Base-by-base conservation (phyloP, 2,113 vertebrate species). In the Gymnorhina tibicen region DNA sequence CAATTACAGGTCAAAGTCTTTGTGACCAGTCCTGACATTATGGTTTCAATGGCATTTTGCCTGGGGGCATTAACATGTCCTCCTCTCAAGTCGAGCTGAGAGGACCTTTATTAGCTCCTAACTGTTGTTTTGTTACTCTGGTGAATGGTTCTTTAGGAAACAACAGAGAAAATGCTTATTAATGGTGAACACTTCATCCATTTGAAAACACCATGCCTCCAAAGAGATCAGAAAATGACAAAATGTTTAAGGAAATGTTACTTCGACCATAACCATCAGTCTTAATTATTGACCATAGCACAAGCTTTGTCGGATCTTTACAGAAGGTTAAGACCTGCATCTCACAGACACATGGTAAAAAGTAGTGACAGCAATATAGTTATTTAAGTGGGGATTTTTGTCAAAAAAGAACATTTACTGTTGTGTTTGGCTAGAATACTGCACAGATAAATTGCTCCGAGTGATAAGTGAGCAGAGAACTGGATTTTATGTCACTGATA, bases 91-190 rank as follows among this genome's bases (percentile, higher is more conserved):
- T 73, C 18, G 37, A 94, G 89, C 93, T 95, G 60, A 93, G 72
- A 93, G 90, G 70, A 78, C 76, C 70, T 93, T 96, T 97, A 95
- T 95, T 95, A 97, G 88, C 79, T 82, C 27, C 42, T 95, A 90
- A 82, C 87, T 88, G 97, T 95, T 98, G 96, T 97, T 98, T 95
- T 95, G 89, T 92, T 96, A 94, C 97, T 97, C 91, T 96, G 94
- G 94, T 97, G 94, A 98, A 98, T 94, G 96, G 78, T 67, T 97
- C 64, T 95, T 91, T 70, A 94, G 84, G 94, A 98, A 98, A 97
- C 91, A 97, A 92, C 80, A 93, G 80, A 97, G 97, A 87, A 97
- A 97, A 96, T n/a, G 27, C 60, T 97, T 97, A 95, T 97, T 97
- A 93, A 97, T 67, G 39, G 72, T 92, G 97, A 96, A 95, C 91